Percentiles rank a stretch among this genome's conserved stretches.
These are phyloP conservation scores for Amazona vittata DNA, from an alignment of 2,113 vertebrate species.

Conservation along the genomic window DNA sequence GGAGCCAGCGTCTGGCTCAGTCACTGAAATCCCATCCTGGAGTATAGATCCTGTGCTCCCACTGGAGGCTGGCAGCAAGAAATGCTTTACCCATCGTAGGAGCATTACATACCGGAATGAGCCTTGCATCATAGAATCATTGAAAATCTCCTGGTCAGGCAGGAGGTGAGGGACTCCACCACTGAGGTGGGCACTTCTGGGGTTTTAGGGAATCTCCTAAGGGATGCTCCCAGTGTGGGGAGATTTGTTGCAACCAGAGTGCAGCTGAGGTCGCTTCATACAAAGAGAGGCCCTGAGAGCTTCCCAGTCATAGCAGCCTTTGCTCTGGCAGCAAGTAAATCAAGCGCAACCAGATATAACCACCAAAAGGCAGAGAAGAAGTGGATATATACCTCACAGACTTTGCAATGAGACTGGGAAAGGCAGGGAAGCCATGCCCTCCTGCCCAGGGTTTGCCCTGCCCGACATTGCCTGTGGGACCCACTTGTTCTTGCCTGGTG, in stretches of 20 bases:
- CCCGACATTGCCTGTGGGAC: accelerated
- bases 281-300: background rate
- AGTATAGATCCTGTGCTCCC: background rate
- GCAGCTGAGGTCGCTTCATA: background rate
- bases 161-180: background rate
- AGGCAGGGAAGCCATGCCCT: background rate
- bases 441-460: background rate
- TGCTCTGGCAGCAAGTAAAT: background rate
- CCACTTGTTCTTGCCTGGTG: background rate
- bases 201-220: background rate
- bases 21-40: background rate
- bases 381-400: background rate
- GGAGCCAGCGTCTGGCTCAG: background rate
- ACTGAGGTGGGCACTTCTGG: background rate
- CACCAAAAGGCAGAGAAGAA: background rate
- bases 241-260: background rate
- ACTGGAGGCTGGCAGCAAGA: background rate
- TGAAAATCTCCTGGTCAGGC: background rate
- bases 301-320: background rate
- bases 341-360: background rate
- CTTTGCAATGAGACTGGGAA: background rate
- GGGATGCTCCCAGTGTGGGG: background rate
- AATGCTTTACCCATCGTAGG: background rate
- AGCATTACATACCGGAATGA: accelerated
- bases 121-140: accelerated